Base-by-base conservation (phyloP, 1,140 invertebrate genomes). In the Brachionus koreanus region DNA sequence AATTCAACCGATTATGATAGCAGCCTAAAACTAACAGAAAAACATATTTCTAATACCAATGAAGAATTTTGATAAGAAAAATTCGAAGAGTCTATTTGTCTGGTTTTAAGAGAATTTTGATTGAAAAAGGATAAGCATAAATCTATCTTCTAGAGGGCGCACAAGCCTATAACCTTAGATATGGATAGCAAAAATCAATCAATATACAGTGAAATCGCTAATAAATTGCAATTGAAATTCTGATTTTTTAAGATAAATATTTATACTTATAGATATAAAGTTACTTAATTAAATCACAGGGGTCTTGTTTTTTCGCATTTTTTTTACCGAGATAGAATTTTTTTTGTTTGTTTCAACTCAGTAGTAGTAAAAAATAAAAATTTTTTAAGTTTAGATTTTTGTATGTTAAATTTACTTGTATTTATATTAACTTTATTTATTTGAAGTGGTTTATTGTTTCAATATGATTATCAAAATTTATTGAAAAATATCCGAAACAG, bases 391-490 rank as follows among this genome's bases (percentile, higher is more conserved):
- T 13, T 12, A 23, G 29, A n/a, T n/a, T 65, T 65, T 65, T 37
- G 16, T 57, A 19, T 57, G 49, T 57, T 57, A 19, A 9, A 33
- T 33, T 65, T 33, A 65, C 33, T 23, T 65, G 33, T 65, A 65
- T 65, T 37, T 65, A 33, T 65, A 33, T 33, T 39, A 69, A 69
- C 33, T 69, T 33, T 42, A 39, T 39, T 69, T 69, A 39, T 69
- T 69, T 69, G 65, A 69, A 69, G 65, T 69, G 37, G 65, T 69
- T 69, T 69, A 39, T 69, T 39, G 29, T 69, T 69, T 69, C 65
- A 69, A 35, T 6, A 39, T 69, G 39, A 69, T 69, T 69, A 69
- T 69, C 65, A 16, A 69, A 69, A 19, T 39, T 39, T 37, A 37
- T 69, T 69, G 33, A 37, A 19, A 37, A 39, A 37, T 39, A 37